These are phyloP conservation scores for Piscicola geometra DNA, from an alignment of 2,888 invertebrate genomes.

Conservation along the genomic window DNA sequence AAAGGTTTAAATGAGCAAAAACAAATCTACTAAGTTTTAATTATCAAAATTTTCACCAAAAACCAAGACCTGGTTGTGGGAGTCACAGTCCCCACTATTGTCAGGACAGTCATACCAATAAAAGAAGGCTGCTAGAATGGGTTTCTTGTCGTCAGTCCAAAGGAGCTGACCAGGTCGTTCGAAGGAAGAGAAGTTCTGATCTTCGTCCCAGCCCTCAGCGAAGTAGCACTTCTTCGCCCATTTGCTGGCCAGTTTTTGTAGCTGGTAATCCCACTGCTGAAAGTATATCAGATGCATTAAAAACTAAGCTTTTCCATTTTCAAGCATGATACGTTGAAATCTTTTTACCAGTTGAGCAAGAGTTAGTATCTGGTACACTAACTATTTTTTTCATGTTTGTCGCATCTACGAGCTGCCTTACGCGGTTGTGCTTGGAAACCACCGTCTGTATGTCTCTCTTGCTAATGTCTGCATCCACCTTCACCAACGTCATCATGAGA, in stretches of 20 bases:
- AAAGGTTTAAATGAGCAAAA: no score
- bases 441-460: background rate
- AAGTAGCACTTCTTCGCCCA: background rate
- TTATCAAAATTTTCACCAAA: background rate
- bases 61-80: background rate
- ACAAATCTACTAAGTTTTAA: background rate
- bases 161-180: background rate
- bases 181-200: background rate
- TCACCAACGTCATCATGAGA: background rate
- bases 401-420: background rate
- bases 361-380: background rate
- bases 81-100: background rate
- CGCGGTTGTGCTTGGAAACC: background rate
- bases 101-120: background rate
- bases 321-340: background rate
- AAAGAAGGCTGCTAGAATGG: background rate
- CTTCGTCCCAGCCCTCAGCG: background rate
- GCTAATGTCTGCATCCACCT: background rate
- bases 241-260: constrained; percentile 1
- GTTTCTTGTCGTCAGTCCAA: background rate
- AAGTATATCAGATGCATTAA: no score
- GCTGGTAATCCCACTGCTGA: background rate
- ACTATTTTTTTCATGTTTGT: background rate
- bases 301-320: background rate
- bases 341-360: background rate